phyloP scores from a whole-genome alignment of 1,140 invertebrate genomes.

The Trachymyrmex septentrionalis region DNA sequence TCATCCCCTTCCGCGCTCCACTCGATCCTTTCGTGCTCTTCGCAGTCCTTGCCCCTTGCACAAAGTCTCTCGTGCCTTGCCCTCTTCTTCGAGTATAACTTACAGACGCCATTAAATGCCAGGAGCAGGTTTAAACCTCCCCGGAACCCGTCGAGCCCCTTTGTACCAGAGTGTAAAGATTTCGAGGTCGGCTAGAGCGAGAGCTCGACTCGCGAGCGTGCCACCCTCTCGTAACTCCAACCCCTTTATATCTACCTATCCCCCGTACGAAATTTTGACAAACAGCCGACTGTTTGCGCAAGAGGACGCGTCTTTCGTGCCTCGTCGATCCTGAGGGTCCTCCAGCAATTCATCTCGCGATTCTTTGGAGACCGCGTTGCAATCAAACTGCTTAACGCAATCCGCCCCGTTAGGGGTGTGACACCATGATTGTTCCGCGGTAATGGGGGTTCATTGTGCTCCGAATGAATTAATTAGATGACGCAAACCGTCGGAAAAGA shows the following conservation, averaged over 20 bases:
- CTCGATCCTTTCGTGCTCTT: not conserved
- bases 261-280: slow-evolving; percentile 66
- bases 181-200: slow-evolving; percentile 56
- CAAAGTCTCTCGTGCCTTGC: slow-evolving; percentile 54
- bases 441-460: slow-evolving; percentile 67
- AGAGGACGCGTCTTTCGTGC: not conserved
- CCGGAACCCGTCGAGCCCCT: slow-evolving; percentile 60
- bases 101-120: slow-evolving; percentile 78
- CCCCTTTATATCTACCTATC: slow-evolving; percentile 62
- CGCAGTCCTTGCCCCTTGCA: slow-evolving; percentile 56
- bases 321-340: slow-evolving; percentile 32
- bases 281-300: slow-evolving; percentile 4
- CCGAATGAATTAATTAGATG: slow-evolving; percentile 67
- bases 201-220: slow-evolving; percentile 37
- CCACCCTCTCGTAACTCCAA: slow-evolving; percentile 59
- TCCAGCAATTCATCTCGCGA: slow-evolving; percentile 62
- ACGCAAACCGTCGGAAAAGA: slow-evolving; percentile 30
- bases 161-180: slow-evolving; percentile 76
- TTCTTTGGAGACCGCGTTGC: slow-evolving; percentile 56
- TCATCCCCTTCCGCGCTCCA: not conserved
- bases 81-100: slow-evolving; percentile 72
- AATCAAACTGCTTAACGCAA: slow-evolving; percentile 74
- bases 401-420: slow-evolving; percentile 45
- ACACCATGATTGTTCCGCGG: slow-evolving; percentile 64
- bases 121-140: slow-evolving; percentile 74